These are phyloP conservation scores for Diarsia dahlii DNA, from an alignment of 2,888 invertebrate genomes.

Conservation along the genomic window DNA sequence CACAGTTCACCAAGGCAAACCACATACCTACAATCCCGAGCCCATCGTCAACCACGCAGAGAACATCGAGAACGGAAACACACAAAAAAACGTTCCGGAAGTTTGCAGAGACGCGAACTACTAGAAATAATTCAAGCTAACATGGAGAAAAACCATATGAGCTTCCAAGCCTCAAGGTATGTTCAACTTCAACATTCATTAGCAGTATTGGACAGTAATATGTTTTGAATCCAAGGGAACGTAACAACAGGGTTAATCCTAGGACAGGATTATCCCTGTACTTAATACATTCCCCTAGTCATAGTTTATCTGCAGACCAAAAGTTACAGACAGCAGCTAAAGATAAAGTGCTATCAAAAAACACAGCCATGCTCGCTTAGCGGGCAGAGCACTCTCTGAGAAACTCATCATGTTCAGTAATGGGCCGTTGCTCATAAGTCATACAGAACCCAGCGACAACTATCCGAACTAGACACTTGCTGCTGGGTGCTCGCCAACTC, in stretches of 20 bases:
- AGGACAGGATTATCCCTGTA: too few relatives aligned
- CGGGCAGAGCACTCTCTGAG: not conserved
- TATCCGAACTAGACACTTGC: not conserved
- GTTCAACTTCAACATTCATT: constrained; percentile 51
- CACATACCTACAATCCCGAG: constrained; percentile 76
- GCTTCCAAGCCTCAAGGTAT: constrained; percentile 95
- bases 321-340: too few relatives aligned
- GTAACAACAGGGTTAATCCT: too few relatives aligned
- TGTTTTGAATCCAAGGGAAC: not conserved
- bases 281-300: not conserved
- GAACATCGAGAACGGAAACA: constrained; percentile 88
- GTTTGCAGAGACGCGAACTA: constrained; percentile 95
- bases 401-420: not conserved
- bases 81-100: constrained; percentile 92
- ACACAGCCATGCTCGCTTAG: not conserved
- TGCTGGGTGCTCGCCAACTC: not conserved
- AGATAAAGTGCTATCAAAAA: not conserved
- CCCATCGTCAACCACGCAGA: constrained; percentile 86
- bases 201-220: not conserved
- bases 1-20: constrained; percentile 73
- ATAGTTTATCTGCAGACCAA: not conserved
- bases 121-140: constrained; percentile 97
- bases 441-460: not conserved
- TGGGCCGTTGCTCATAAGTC: not conserved
- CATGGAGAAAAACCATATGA: constrained; percentile 97